Base-by-base conservation (phyloP, 2,797 vertebrate species). In the Aulostomus chinensis region DNA sequence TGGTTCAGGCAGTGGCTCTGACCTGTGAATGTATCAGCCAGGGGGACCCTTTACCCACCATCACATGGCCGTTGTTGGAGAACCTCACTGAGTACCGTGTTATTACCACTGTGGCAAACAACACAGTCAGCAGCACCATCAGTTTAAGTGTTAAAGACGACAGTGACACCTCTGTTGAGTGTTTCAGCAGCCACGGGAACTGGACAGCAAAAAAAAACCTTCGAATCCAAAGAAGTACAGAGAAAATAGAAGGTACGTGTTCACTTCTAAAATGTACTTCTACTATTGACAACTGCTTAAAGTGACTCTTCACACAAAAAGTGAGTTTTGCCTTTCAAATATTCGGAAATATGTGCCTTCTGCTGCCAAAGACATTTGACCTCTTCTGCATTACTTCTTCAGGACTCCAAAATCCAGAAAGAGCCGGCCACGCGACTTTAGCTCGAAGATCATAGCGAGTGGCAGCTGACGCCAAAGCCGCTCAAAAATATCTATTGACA, bases 11-110 rank as follows among this genome's bases (percentile, higher is more conserved):
- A 0, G 49, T 22, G 1, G 0, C 42, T 11, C 22, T 81, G 61
- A 81, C 54, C 18, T 85, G 83, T 41, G 53, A 63, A 38, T 85
- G 80, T 15, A 6, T 74, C 18, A 68, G 24, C 30, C 20, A 40
- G 24, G 78, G 73, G 10, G 9, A 54, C 46, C 76, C 73, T 13
- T 10, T 67, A 2, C 78, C 76, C 29, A 0, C 50, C 30, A 48
- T 84, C 31, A 17, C 1, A 26, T 87, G 85, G 85, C 69, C 53
- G 0, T 35, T 63, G 45, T 15, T 84, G 51, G 9, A 47, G 24
- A 29, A 47, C 22, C 48, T 36, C 9, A 12, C 25, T 0, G 41
- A 53, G 11, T 73, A 70, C 54, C 35, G 11, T 2, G 3, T 53
- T 13, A 20, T 2, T 9, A 73, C 55, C 6, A 36, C 22, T 0